phyloP scores from a whole-genome alignment of 92 coral and sea anemone species.

The Siderastrea radians region DNA sequence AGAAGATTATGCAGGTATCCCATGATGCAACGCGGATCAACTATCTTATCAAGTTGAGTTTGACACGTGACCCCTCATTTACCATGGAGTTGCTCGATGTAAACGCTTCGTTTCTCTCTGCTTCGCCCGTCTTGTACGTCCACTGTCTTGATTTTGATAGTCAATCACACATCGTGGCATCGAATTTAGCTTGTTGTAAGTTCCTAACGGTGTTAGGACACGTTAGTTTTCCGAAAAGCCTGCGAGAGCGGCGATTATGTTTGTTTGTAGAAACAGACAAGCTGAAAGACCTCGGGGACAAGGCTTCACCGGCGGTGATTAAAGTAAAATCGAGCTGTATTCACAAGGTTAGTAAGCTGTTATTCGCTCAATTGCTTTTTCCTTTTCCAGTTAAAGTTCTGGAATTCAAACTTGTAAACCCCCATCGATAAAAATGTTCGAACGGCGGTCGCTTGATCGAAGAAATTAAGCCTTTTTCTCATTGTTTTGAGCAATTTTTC shows the following conservation, averaged over 20 bases:
- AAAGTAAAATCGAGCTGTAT: slow-evolving; percentile 6
- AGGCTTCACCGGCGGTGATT: not conserved
- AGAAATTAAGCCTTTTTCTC: too few relatives aligned
- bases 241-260: too few relatives aligned
- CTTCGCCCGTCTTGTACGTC: not conserved
- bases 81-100: not conserved
- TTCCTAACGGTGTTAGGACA: too few relatives aligned
- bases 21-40: not conserved
- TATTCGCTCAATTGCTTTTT: not conserved
- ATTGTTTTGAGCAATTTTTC: not conserved
- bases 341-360: not conserved
- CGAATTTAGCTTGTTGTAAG: too few relatives aligned
- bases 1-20: too few relatives aligned
- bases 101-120: not conserved
- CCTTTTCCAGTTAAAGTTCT: not conserved
- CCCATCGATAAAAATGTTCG: too few relatives aligned
- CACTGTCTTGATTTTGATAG: not conserved
- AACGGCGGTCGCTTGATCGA: not conserved
- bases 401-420: not conserved
- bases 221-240: too few relatives aligned
- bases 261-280: too few relatives aligned
- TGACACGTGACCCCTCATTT: slow-evolving; percentile 4
- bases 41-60: not conserved
- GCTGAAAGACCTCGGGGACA: not conserved
- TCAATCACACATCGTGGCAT: not conserved